Base-by-base conservation (phyloP, 1,140 invertebrate genomes). In the Bemisia tabaci region DNA sequence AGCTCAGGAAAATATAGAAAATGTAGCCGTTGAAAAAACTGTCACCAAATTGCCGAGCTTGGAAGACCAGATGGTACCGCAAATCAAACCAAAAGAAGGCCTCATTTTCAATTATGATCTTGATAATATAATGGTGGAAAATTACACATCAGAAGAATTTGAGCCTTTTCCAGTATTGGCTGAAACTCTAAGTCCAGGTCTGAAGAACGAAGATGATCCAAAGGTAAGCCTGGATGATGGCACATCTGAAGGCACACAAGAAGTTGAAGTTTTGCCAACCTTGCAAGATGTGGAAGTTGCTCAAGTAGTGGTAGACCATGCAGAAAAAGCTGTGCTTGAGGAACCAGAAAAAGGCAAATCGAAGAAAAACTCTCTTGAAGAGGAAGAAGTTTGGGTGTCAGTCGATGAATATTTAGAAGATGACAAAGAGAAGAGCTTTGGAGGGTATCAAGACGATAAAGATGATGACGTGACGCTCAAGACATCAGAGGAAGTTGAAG, bases 281-380 rank as follows among this genome's bases (percentile, higher is more conserved):
- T 17, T 17, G 5, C 33, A 48, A 63, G 66, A 59, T 22, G 62
- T 63, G 22, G 62, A 59, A n/a, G 22, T 59, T 1, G 64, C 63
- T 33, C 22, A 9, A 33, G 25, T 67, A 59, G 66, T 63, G 21
- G 26, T 39, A 59, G n/a, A n/a, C n/a, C n/a, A n/a, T n/a, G n/a
- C n/a, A n/a, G 61, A 62, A 61, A 66, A 62, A 63, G 59, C 63
- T 68, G 22, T 65, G 39, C 70, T 75, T 24, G 77, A 80, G 22
- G 79, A 79, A 0, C 5, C 17, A 79, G 79, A 24, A 78, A 80
- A 72, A 78, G 79, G 27, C 77, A 79, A 39, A 79, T 77, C 2
- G 78, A 79, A 58, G 76, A 77, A 23, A 77, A 79, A 1, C 65
- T 71, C 0, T 73, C 76, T 33, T 60, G 66, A 2, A 76, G 75